Evolutionary conservation across 2,113 vertebrate genomes (phyloP), one percentile per base, ranked within the genome.

Genomic region (Neopipo cinnamomea): DNA sequence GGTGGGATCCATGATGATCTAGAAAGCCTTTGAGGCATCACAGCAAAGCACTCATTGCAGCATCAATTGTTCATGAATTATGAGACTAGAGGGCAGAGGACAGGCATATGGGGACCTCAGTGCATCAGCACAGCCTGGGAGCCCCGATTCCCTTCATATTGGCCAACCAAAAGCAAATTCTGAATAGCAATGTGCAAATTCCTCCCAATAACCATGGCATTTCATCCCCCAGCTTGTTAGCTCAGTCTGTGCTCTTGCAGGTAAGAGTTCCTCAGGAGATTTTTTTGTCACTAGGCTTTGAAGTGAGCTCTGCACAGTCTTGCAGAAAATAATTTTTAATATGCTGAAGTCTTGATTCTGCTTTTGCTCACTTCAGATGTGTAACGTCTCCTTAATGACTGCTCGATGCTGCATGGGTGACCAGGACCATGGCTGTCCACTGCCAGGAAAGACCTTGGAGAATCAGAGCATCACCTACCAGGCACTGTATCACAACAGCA

Each of bases 251-350:
- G 65, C 65, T 93, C 68, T 91, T 93, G 58, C 75, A 88, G 79
- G 94, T 86, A 80, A 90, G 78, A 85, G 59, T 50, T 93, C 67
- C 96, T 72, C 84, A 21, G 83, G 91, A 88, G 88, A 76, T 68
- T 94, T 90, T 90, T 80, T 67, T 94, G 94, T 86, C 86, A 86
- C 83, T 59, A 37, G 83, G 76, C 59, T 90, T 82, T 80, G 75
- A 94, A 94, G 72, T 17, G 46, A 95, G 63, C 41, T 92, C 79
- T 96, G 68, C 50, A 74, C 46, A 96, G 59, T 37, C 86, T 88
- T 81, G 59, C 50, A 89, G 92, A 89, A 93, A 91, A 91, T 71
- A 66, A 35, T 55, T 92, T 92, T 77, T 84, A 93, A 62, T 88
- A 66, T 42, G n/a, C 76, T 74, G 75, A 80, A 93, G 55, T 39